Percentiles rank a stretch among this genome's conserved stretches.
phyloP scores from a whole-genome alignment of 2,113 vertebrate genomes.

The Psophia crepitans region DNA sequence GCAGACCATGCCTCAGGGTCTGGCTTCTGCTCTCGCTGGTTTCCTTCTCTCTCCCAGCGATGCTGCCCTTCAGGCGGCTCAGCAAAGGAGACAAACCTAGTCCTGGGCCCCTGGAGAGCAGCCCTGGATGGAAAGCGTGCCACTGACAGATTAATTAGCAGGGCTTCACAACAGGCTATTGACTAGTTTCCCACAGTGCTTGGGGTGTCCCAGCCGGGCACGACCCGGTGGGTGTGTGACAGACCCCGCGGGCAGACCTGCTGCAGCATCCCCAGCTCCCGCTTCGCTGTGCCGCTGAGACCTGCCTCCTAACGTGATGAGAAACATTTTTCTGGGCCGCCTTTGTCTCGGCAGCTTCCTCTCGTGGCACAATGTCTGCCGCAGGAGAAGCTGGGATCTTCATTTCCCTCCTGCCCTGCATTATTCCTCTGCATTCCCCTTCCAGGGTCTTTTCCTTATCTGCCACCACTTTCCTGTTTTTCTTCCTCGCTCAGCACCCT shows the following conservation, averaged over 20 bases:
- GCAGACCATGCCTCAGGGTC: not conserved
- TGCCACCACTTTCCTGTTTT: constrained; percentile 69
- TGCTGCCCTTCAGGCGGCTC: not conserved
- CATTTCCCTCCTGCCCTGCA: not conserved
- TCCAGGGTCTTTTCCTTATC: constrained; percentile 63
- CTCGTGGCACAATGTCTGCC: fast-evolving
- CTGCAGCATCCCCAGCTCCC: not conserved
- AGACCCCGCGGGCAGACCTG: not conserved
- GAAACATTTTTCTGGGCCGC: not conserved
- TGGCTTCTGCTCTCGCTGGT: not conserved
- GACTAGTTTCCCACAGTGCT: not conserved
- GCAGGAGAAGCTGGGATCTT: not conserved
- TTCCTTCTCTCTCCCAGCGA: not conserved
- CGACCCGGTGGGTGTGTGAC: fast-evolving
- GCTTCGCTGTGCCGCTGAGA: not conserved
- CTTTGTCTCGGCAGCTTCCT: constrained; percentile 15
- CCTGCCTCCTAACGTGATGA: fast-evolving
- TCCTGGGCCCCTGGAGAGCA: not conserved
- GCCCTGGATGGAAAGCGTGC: fast-evolving
- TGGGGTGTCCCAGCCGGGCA: not conserved
- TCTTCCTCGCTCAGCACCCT: not conserved
- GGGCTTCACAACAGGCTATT: not conserved
- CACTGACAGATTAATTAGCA: not conserved
- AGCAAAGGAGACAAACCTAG: not conserved
- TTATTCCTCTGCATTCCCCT: constrained; percentile 4